These are phyloP conservation scores for Drosophila mettleri DNA, from an alignment of 2,888 invertebrate genomes.

Conservation along the genomic window DNA sequence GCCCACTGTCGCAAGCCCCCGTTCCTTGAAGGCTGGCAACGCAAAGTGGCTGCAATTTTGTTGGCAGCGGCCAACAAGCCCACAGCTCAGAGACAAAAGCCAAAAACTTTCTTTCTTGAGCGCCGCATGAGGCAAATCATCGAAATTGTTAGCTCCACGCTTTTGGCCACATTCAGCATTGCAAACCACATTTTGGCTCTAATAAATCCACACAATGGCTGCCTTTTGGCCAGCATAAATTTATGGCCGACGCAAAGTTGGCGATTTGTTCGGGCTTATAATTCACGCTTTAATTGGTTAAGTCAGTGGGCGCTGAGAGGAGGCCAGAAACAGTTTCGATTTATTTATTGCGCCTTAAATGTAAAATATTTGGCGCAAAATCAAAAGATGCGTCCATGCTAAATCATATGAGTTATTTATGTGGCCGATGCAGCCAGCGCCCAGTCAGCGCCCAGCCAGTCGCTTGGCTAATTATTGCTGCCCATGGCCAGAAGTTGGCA, in stretches of 20 bases:
- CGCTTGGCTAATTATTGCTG: slow-evolving; percentile 74
- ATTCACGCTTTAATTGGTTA: slow-evolving; percentile 79
- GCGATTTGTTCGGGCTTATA: slow-evolving; percentile 72
- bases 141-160: slow-evolving; percentile 23
- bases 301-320: slow-evolving; percentile 51
- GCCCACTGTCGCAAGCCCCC: background rate
- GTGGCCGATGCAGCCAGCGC: slow-evolving; percentile 33
- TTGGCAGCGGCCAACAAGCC: slow-evolving; percentile 13
- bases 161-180: slow-evolving; percentile 41
- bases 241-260: slow-evolving; percentile 66
- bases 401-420: slow-evolving; percentile 69
- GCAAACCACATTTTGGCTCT: slow-evolving; percentile 66
- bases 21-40: background rate
- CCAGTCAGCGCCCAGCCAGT: slow-evolving; percentile 50
- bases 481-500: slow-evolving; percentile 17
- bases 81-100: slow-evolving; percentile 16
- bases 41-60: slow-evolving; percentile 27
- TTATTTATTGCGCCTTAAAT: slow-evolving; percentile 73
- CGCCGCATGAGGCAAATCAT: slow-evolving; percentile 49
- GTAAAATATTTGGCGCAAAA: slow-evolving; percentile 76
- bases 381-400: slow-evolving; percentile 58
- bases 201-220: slow-evolving; percentile 71
- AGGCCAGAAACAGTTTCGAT: slow-evolving; percentile 13
- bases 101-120: slow-evolving; percentile 33
- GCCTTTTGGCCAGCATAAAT: slow-evolving; percentile 72